phyloP scores from a whole-genome alignment of 2,797 vertebrate species.

The Rallus crepitans region DNA sequence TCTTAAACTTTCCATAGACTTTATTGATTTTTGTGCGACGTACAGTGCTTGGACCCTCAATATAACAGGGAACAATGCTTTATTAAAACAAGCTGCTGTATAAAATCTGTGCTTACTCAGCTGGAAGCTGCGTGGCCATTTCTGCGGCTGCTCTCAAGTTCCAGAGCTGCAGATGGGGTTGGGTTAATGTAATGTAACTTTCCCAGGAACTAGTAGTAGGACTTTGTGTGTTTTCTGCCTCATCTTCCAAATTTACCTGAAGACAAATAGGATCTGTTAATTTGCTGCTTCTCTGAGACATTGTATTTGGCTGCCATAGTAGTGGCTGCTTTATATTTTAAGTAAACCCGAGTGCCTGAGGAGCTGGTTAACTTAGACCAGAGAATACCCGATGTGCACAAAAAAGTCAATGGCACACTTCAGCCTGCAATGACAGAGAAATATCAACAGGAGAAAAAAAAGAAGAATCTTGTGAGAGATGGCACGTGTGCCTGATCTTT shows the following conservation, averaged over 20 bases:
- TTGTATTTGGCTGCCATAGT: background rate
- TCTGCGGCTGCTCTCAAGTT: slow-evolving; percentile 33
- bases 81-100: slow-evolving; percentile 42
- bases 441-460: background rate
- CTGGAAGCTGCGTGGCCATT: slow-evolving; percentile 50
- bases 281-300: slow-evolving; percentile 29
- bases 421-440: background rate
- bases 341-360: background rate
- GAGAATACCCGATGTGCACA: background rate
- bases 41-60: background rate
- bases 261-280: slow-evolving; percentile 25
- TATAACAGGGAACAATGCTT: slow-evolving; percentile 19
- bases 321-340: slow-evolving; percentile 18
- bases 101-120: slow-evolving; percentile 56
- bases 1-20: background rate
- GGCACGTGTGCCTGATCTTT: background rate
- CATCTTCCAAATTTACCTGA: slow-evolving; percentile 27
- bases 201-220: background rate
- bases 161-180: slow-evolving; percentile 30
- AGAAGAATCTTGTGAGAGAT: background rate
- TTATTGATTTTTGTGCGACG: background rate
- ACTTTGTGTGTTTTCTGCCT: background rate
- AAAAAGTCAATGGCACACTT: background rate
- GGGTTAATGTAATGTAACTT: slow-evolving; percentile 19
- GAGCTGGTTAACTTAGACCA: background rate